Evolutionary conservation across 2,888 invertebrate genomes (phyloP).

Genomic region (Seira musarum): DNA sequence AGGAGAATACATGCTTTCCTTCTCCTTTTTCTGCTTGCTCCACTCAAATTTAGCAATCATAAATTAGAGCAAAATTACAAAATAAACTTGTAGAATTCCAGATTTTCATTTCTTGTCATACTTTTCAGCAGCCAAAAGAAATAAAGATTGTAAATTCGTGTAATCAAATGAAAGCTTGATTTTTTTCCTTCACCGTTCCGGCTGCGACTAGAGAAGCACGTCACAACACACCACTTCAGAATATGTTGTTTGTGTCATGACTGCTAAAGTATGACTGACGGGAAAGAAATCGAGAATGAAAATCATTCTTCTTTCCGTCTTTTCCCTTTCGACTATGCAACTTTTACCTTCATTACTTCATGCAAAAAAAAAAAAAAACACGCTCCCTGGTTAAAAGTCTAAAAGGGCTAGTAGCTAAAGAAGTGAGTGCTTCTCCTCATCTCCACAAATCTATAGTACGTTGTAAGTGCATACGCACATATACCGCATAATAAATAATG

Average conservation of each 20-base stretch:
- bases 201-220: neutral
- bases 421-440: neutral
- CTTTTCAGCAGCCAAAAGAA: no score
- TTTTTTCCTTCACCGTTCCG: neutral
- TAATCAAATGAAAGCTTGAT: neutral
- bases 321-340: neutral
- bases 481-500: conserved; percentile 3
- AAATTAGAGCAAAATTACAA: neutral
- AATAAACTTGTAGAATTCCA: neutral
- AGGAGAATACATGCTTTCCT: conserved; percentile 52
- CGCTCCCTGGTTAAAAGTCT: neutral
- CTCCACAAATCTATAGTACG: neutral
- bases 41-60: neutral
- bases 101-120: neutral
- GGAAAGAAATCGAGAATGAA: conserved; percentile 34
- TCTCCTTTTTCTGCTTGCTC: conserved; percentile 4
- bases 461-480: neutral
- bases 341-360: neutral
- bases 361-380: conserved; percentile 21
- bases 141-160: no score
- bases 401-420: conserved; percentile 1
- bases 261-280: conserved; percentile 33
- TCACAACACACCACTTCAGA: neutral
- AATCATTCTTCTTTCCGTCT: conserved; percentile 14
- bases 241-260: conserved; percentile 33